Conservation (phyloP, 2,797 vertebrate species). For the Oreonectes daqikongensis region DNA sequence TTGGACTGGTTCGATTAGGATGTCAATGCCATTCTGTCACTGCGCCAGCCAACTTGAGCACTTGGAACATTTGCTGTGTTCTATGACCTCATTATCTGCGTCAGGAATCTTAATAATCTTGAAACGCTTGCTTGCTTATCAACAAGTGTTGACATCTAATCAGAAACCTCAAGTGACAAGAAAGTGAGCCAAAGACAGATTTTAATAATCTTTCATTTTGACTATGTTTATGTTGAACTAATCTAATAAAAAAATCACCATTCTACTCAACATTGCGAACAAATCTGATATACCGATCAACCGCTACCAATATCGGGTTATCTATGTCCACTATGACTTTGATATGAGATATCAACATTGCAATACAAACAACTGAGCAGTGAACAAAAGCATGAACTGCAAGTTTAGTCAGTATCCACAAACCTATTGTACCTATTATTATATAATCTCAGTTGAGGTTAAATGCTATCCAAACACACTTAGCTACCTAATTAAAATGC, state of each 20-base stretch:
- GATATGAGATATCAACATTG: too few species aligned
- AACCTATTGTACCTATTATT: neutral
- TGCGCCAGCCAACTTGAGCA: constrained; percentile 30
- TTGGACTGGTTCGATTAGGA: constrained; percentile 69
- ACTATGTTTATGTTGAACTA: neutral
- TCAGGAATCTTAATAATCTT: constrained; percentile 69
- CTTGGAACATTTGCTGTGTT: constrained; percentile 24
- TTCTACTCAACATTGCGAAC: too few species aligned
- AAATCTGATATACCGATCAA: too few species aligned
- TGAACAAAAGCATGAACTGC: neutral
- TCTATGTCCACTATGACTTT: too few species aligned
- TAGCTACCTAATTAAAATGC: neutral
- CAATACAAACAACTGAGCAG: too few species aligned
- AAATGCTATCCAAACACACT: neutral
- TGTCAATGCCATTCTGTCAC: constrained; percentile 34
- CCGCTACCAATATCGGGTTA: too few species aligned
- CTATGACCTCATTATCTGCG: constrained; percentile 42
- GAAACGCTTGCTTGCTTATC: constrained; percentile 57
- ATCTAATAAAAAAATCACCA: neutral
- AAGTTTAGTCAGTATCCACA: neutral
- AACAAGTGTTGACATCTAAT: too few species aligned
- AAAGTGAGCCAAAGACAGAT: neutral
- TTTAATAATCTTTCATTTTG: too few species aligned
- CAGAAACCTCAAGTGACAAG: neutral
- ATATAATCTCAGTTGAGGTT: neutral